Evolutionary conservation across 2,113 vertebrate genomes (phyloP), one percentile per base, ranked within the genome.

Genomic region (Centropristis striata): DNA sequence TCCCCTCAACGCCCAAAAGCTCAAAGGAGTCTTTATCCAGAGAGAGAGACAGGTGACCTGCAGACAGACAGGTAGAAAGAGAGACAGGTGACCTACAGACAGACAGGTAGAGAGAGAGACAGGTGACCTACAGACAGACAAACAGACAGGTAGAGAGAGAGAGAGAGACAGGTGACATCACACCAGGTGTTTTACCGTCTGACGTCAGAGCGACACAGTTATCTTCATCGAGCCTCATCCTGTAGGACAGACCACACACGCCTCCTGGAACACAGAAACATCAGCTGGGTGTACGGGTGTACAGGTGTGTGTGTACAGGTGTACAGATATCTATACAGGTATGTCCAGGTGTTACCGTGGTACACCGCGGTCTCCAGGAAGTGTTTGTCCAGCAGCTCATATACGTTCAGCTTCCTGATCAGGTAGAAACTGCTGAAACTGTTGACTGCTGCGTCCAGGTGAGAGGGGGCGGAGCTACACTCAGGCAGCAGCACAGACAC

Each of bases 11-110:
- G 39, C 98, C 98, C 89, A 97, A 93, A 36, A 96, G 88, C 90
- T 99, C 96, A 0, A 97, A 99, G 0, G 97, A 97, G 87, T 99
- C 97, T 87, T 98, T 99, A 85, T 97, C 96, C 86, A 99, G 92
- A 36, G 97, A 98, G 6, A 99, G 88, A 88, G 96, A 93, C 71
- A 99, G 92, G 51, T 93, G 97, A 75, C 97, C 98, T 99, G 80
- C 23, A 73, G n/a, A 60, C 27, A 78, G 20, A 37, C 5, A 68
- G 36, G n/a, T 4, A 32, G 46, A 65, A 15, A 39, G 23, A 7
- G 14, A 55, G 41, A 60, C 12, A 32, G 46, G 4, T 6, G 32
- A 32, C 32, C 32, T 32, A 6, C 32, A 32, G 23, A 69, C 21
- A 42, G 5, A 21, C 18, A 44, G 46, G 2, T 1, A 32, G 1